Evolutionary conservation across 2,888 invertebrate species (phyloP).

Genomic region (Cephus spinipes): DNA sequence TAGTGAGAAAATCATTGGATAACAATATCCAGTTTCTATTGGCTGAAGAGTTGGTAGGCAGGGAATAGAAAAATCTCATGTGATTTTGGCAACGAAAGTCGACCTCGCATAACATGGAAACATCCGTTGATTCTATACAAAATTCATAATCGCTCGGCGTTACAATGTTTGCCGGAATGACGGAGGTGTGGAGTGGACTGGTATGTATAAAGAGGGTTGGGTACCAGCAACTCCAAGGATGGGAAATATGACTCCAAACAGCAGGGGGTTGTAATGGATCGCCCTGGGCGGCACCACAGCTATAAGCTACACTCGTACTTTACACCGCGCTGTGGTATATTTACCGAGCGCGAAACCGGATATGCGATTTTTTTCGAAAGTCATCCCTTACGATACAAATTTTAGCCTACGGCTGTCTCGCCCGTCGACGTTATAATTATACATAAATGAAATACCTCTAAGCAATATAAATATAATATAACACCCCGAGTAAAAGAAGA

Average conservation of each 20-base stretch:
- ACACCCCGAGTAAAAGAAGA: background rate
- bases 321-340: conserved; percentile 33
- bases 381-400: background rate
- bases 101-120: background rate
- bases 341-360: conserved; percentile 44
- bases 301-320: conserved; percentile 43
- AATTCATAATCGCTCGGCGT: conserved; percentile 56
- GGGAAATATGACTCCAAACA: conserved; percentile 44
- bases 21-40: background rate
- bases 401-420: background rate
- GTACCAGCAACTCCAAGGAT: conserved; percentile 11
- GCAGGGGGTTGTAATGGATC: conserved; percentile 48
- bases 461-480: background rate
- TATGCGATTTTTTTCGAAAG: background rate
- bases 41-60: background rate
- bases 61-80: background rate
- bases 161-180: conserved; percentile 52
- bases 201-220: conserved; percentile 37
- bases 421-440: background rate
- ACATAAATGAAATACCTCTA: background rate
- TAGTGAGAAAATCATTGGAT: background rate
- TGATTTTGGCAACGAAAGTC: background rate
- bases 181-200: conserved; percentile 34
- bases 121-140: conserved; percentile 36
- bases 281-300: conserved; percentile 26